Conservation (phyloP, 2,113 vertebrate genomes). For the Archocentrus centrarchus region DNA sequence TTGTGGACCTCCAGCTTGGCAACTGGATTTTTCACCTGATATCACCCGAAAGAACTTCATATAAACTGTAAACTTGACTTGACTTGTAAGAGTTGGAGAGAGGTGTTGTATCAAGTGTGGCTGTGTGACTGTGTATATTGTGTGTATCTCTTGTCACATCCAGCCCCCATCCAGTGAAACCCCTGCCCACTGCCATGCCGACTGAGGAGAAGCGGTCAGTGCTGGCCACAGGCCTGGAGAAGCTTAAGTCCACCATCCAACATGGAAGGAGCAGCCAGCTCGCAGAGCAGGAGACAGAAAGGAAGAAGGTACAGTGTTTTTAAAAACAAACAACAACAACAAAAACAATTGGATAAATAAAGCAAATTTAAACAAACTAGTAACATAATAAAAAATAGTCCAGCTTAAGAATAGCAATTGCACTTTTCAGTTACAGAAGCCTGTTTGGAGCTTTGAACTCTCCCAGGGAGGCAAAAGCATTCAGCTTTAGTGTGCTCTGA, state of each 20-base stretch:
- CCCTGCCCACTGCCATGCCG: slow-evolving; percentile 81
- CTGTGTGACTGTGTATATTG: neutral
- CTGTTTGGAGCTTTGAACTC: neutral
- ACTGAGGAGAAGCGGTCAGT: slow-evolving; percentile 83
- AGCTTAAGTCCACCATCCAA: slow-evolving; percentile 86
- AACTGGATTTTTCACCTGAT: neutral
- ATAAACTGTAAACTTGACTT: too few species aligned
- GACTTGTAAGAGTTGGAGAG: accelerated
- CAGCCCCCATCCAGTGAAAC: slow-evolving; percentile 94
- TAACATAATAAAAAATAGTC: neutral
- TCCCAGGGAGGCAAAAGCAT: neutral
- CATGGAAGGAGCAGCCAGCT: slow-evolving; percentile 77
- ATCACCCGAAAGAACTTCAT: neutral
- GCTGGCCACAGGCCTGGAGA: slow-evolving; percentile 87
- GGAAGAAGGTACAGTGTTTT: slow-evolving; percentile 80
- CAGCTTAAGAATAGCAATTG: neutral
- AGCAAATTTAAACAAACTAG: neutral
- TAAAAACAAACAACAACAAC: neutral
- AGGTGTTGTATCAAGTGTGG: neutral
- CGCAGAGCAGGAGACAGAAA: slow-evolving; percentile 79
- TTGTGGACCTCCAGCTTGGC: slow-evolving; percentile 40
- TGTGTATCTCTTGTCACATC: neutral
- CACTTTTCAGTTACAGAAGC: neutral
- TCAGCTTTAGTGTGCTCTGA: neutral
- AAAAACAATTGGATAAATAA: neutral